Conservation (phyloP, 2,888 invertebrate genomes). For the Athetis lepigone region DNA sequence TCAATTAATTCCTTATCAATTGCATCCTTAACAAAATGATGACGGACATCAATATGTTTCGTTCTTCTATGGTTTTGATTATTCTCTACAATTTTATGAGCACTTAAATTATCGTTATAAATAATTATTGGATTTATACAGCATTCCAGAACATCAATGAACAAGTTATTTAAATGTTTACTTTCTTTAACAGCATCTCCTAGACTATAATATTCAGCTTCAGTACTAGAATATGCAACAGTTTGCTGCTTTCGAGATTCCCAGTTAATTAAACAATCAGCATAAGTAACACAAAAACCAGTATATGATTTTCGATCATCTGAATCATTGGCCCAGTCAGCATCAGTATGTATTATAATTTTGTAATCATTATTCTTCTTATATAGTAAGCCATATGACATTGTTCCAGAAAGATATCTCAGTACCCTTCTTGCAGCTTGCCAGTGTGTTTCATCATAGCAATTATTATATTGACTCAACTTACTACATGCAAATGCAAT, state of each 20-base stretch:
- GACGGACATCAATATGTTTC: conserved; percentile 3
- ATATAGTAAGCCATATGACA: conserved; percentile 8
- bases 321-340: conserved; percentile 6
- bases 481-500: conserved; percentile 10
- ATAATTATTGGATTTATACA: conserved; percentile 6
- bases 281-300: background rate
- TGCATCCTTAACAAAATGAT: no score
- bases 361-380: conserved; percentile 5
- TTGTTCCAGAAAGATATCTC: background rate
- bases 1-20: background rate
- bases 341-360: conserved; percentile 2
- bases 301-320: conserved; percentile 12
- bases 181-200: conserved; percentile 16
- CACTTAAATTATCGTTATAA: conserved; percentile 9
- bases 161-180: conserved; percentile 11
- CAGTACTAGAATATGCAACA: conserved; percentile 11
- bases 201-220: conserved; percentile 7
- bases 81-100: conserved; percentile 7
- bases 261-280: conserved; percentile 5
- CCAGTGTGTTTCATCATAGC: conserved; percentile 3
- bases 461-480: conserved; percentile 1
- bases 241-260: conserved; percentile 13
- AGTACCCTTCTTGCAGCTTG: conserved; percentile 5
- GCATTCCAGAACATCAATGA: background rate
- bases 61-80: conserved; percentile 1